Evolutionary conservation across 2,888 invertebrate genomes (phyloP), one percentile per base, ranked within the genome.

Genomic region (Drosophila mettleri): DNA sequence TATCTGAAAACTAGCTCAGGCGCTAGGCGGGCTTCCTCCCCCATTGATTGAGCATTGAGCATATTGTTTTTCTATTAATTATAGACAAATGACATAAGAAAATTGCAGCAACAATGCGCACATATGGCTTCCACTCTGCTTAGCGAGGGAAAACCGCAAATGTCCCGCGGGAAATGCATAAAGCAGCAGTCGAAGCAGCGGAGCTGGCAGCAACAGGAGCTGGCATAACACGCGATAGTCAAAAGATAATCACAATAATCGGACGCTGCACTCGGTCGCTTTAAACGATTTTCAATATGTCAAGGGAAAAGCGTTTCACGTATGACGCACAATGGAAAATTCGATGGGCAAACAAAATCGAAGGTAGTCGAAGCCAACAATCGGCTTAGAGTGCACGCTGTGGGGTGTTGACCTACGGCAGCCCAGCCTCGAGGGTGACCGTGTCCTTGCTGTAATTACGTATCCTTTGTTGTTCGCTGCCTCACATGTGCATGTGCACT

Each of bases 11-110:
- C 8, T 34, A 7, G 43, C 9, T 0, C 16, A 38, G 29, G 16
- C 33, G 31, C n/a, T n/a, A 38, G 10, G 22, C 39, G 18, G 53
- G 51, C 65, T 61, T 66, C 60, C 3, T 22, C 20, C 14, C 12
- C 27, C 10, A 69, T 80, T 69, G 79, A 69, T 68, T 69, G 69
- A 16, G 69, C 69, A 79, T 86, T 79, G 78, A 87, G 18, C 85
- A 88, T 88, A 88, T 89, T 86, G 86, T 86, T 86, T 89, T 89
- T 78, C 89, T 71, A 85, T 85, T 86, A 86, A 86, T 86, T 87
- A 89, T 63, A 54, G 6, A 67, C 61, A 73, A 78, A 79, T 74
- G 58, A 76, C 58, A 57, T 61, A 67, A 34, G 64, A 61, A 76
- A 73, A 81, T 73, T 80, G 62, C 63, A 57, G 48, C 22, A 65